A percentile compares a stretch with the other conserved stretches of the same genome.
Evolutionary conservation across 2,888 invertebrate species (phyloP).

Genomic region (Microctonus brassicae): DNA sequence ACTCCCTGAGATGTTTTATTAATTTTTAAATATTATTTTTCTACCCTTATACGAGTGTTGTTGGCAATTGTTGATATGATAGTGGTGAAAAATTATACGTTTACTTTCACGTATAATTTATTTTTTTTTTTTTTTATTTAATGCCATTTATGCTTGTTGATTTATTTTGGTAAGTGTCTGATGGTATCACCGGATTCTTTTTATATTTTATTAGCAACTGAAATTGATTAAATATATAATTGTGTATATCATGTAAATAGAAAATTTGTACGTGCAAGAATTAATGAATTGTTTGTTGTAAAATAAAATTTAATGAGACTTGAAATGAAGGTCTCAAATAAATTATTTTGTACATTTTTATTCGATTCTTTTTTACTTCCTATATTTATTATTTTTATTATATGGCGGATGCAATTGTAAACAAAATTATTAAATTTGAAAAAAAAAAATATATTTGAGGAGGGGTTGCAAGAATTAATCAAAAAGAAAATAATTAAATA

Average conservation of each 20-base stretch:
- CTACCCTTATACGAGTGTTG: neutral
- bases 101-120: neutral
- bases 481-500: neutral
- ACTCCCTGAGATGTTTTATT: neutral
- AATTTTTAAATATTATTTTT: neutral
- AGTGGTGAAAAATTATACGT: neutral
- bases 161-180: neutral
- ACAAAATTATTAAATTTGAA: neutral
- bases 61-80: neutral
- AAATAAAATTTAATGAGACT: constrained; percentile 56
- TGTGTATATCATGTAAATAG: constrained; percentile 64
- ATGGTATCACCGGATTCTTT: too few species aligned
- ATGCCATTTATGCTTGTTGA: constrained; percentile 5
- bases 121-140: too few species aligned
- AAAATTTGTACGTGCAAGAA: constrained; percentile 50
- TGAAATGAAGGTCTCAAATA: constrained; percentile 42
- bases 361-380: neutral
- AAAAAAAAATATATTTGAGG: neutral
- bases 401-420: neutral
- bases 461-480: neutral
- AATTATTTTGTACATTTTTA: neutral
- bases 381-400: neutral
- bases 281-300: constrained; percentile 43
- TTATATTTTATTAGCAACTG: neutral
- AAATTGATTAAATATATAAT: neutral